Percentiles rank a stretch among this genome's conserved stretches.
Conservation (phyloP, 35 echinoderm and acorn worm species). For the Heliocidaris erythrogramma region DNA sequence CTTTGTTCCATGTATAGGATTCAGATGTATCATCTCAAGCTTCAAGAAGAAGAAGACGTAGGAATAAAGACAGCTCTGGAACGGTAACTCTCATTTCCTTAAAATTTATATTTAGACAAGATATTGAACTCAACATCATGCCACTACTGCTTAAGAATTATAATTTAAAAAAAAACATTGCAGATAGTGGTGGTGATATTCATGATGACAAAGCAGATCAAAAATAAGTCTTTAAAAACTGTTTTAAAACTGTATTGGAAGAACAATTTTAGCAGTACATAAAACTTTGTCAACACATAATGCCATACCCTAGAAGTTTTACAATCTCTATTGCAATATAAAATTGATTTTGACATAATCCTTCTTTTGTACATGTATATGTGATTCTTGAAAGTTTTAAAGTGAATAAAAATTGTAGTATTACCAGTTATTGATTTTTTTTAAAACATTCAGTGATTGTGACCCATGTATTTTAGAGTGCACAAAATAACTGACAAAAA, state of each 20-base stretch:
- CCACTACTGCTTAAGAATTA: too few species aligned
- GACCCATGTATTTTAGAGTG: background rate
- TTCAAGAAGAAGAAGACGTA: conserved; percentile 17
- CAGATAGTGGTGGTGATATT: background rate
- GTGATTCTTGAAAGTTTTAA: too few species aligned
- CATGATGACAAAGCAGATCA: background rate
- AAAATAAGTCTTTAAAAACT: background rate
- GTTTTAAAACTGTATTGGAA: background rate
- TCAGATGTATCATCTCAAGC: conserved; percentile 33
- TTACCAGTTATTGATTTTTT: background rate
- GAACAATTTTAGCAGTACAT: background rate
- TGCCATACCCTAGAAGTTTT: too few species aligned
- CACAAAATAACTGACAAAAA: background rate
- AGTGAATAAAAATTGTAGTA: background rate
- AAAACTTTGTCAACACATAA: too few species aligned
- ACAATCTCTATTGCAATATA: too few species aligned
- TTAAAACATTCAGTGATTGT: background rate
- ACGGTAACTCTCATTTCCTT: background rate
- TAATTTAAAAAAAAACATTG: too few species aligned
- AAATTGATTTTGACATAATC: too few species aligned
- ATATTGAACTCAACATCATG: too few species aligned
- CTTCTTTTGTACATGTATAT: too few species aligned
- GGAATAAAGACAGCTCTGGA: conserved; percentile 13
- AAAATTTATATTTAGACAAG: background rate
- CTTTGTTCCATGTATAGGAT: background rate